phyloP scores from a whole-genome alignment of 2,113 vertebrate genomes.

The Pterocles gutturalis region DNA sequence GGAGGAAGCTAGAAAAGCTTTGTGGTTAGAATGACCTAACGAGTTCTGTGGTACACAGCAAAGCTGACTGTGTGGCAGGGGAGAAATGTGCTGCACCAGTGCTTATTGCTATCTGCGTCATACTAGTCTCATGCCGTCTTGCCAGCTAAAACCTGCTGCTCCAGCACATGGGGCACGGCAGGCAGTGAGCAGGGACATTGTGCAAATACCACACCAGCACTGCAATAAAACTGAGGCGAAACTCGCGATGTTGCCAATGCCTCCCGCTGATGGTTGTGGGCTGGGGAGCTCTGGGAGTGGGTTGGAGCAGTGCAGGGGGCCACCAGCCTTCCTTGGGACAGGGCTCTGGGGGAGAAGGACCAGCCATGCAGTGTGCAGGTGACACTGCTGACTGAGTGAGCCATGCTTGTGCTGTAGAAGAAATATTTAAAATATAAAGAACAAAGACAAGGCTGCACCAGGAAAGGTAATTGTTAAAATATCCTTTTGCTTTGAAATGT shows the following conservation, averaged over 20 bases:
- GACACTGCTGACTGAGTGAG: fast-evolving
- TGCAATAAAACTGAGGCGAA: not conserved
- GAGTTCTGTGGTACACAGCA: too few relatives aligned
- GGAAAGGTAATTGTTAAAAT: not conserved
- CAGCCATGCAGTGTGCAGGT: fast-evolving
- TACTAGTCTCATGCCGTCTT: too few relatives aligned
- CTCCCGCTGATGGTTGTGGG: too few relatives aligned
- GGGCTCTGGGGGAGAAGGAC: fast-evolving
- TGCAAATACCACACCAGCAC: fast-evolving
- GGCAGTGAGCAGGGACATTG: fast-evolving
- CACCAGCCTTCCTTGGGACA: fast-evolving
- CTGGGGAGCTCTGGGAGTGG: too few relatives aligned
- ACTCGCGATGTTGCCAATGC: fast-evolving
- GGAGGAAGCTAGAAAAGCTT: not conserved
- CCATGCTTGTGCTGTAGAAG: too few relatives aligned
- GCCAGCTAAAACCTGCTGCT: not conserved
- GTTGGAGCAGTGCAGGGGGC: fast-evolving
- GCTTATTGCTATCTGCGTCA: fast-evolving
- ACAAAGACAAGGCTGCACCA: not conserved
- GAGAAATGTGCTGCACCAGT: not conserved
- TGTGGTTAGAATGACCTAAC: not conserved
- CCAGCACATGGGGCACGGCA: not conserved
- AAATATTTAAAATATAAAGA: not conserved
- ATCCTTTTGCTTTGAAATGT: not conserved
- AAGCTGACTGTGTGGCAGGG: too few relatives aligned